A percentile compares a stretch with the other conserved stretches of the same genome.
These are phyloP conservation scores for Microcebus murinus DNA, from an alignment of 2,113 vertebrate species.

Conservation along the genomic window DNA sequence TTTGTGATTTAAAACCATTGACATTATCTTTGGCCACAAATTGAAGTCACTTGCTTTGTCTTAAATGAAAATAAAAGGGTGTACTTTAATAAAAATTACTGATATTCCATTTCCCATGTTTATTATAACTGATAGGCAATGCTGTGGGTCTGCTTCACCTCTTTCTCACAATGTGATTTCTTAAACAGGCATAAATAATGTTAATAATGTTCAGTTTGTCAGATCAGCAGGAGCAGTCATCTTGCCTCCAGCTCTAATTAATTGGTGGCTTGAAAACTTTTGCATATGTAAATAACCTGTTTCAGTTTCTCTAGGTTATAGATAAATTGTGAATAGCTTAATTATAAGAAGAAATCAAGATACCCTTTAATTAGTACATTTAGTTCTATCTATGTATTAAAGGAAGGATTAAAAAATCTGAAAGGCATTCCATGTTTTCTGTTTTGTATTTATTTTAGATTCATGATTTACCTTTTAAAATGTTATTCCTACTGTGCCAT, in stretches of 20 bases:
- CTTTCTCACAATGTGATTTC: conserved; percentile 60
- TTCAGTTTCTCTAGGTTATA: conserved; percentile 65
- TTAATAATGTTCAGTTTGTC: conserved; percentile 72
- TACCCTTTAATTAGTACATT: conserved; percentile 25
- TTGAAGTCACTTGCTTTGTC: conserved; percentile 15
- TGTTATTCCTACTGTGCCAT: neutral
- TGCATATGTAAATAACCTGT: conserved; percentile 67
- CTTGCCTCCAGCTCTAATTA: conserved; percentile 78
- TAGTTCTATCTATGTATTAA: neutral
- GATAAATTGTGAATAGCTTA: conserved; percentile 53
- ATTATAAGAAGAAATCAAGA: conserved; percentile 63
- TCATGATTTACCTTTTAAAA: neutral
- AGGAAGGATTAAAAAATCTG: neutral
- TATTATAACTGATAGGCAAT: conserved; percentile 50
- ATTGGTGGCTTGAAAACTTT: conserved; percentile 73
- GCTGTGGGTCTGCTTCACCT: conserved; percentile 14
- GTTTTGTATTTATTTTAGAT: conserved; percentile 26
- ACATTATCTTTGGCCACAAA: neutral
- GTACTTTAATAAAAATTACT: conserved; percentile 63
- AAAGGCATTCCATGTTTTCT: neutral
- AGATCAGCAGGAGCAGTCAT: conserved; percentile 69
- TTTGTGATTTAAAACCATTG: neutral
- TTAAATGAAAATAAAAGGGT: conserved; percentile 48
- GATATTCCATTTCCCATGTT: neutral
- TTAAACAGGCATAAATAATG: conserved; percentile 65